Conservation (phyloP, 2,797 vertebrate genomes). For the Sebastes wilsoni region DNA sequence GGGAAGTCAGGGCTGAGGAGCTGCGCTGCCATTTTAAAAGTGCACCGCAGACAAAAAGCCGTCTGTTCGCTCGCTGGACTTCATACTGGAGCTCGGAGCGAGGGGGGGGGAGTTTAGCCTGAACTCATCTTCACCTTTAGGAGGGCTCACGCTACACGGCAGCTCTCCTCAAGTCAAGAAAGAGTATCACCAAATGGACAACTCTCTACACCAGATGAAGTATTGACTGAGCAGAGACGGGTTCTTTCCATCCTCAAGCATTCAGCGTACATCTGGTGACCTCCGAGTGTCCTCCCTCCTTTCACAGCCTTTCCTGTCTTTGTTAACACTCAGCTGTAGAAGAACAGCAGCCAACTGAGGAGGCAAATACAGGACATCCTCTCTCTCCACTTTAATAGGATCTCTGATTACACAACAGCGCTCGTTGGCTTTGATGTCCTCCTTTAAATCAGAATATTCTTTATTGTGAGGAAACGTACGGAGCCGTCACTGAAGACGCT, state of each 20-base stretch:
- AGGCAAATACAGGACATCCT: constrained; percentile 75
- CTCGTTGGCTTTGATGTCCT: constrained; percentile 52
- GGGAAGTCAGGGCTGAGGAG: constrained; percentile 73
- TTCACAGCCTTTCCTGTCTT: constrained; percentile 80
- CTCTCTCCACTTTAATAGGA: constrained; percentile 44
- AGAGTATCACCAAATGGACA: not conserved
- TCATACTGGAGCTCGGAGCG: constrained; percentile 54
- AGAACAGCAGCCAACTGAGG: constrained; percentile 55
- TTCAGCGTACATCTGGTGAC: constrained; percentile 73
- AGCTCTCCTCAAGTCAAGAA: constrained; percentile 17
- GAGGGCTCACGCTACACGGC: constrained; percentile 29
- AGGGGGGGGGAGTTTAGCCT: constrained; percentile 52
- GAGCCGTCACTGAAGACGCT: not conserved
- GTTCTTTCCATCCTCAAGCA: constrained; percentile 46
- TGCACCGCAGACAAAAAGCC: constrained; percentile 76
- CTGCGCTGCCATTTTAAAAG: constrained; percentile 69
- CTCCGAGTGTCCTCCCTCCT: constrained; percentile 62
- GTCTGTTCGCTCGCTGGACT: constrained; percentile 71
- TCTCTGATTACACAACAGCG: constrained; percentile 58
- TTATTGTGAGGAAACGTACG: not conserved
- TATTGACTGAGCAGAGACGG: constrained; percentile 12
- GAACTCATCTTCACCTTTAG: constrained; percentile 76
- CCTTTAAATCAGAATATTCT: constrained; percentile 23
- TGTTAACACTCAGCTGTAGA: constrained; percentile 65
- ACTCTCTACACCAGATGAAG: not conserved